Conservation (phyloP, 2,888 invertebrate species). For the Eilema depressum region DNA sequence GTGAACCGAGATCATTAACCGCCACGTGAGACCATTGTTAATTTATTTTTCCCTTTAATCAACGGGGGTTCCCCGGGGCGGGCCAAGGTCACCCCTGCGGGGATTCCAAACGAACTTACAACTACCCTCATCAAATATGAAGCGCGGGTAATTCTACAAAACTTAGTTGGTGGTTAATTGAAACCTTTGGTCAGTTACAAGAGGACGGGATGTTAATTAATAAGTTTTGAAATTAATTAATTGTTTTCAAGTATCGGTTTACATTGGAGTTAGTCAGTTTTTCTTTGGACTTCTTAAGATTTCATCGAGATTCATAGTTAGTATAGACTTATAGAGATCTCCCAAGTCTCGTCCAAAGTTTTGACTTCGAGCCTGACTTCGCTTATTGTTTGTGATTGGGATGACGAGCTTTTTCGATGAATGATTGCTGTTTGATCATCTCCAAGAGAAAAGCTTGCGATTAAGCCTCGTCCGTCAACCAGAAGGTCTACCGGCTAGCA, state of each 20-base stretch:
- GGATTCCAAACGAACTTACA: constrained; percentile 9
- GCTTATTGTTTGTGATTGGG: too few relatives aligned
- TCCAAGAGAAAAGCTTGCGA: too few relatives aligned
- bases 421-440: too few relatives aligned
- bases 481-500: too few relatives aligned
- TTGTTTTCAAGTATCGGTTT: constrained; percentile 13
- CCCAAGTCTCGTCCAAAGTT: too few relatives aligned
- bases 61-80: constrained; percentile 20
- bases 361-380: too few relatives aligned
- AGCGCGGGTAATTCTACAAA: constrained; percentile 38
- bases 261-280: neutral
- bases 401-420: too few relatives aligned
- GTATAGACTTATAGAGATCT: too few relatives aligned
- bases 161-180: constrained; percentile 35
- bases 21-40: constrained; percentile 22
- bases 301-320: too few relatives aligned
- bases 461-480: too few relatives aligned
- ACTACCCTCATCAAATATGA: constrained; percentile 52
- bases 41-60: constrained; percentile 50
- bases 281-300: neutral
- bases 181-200: constrained; percentile 32
- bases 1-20: constrained; percentile 12
- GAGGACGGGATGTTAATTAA: constrained; percentile 28
- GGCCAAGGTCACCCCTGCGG: constrained; percentile 30
- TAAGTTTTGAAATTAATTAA: constrained; percentile 36